A percentile compares a stretch with the other conserved stretches of the same genome.
These are phyloP conservation scores for Intellagama lesueurii DNA, from an alignment of 2,797 vertebrate genomes.

Conservation along the genomic window DNA sequence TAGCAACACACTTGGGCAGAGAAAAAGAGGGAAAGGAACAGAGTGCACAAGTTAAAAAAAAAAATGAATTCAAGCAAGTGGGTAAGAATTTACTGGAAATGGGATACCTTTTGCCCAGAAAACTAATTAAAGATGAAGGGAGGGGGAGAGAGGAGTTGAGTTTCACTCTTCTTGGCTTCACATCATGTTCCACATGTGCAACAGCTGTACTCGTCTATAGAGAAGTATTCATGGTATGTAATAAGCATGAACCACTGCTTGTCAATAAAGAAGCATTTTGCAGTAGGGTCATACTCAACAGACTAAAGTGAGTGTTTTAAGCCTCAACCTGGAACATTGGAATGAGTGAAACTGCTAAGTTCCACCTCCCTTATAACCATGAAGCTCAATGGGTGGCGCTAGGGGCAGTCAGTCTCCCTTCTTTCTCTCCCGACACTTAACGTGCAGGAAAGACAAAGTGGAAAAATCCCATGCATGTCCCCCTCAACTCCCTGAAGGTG, in stretches of 20 bases:
- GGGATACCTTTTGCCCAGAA: constrained; percentile 57
- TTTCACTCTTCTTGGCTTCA: background rate
- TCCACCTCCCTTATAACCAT: background rate
- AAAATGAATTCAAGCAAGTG: constrained; percentile 62
- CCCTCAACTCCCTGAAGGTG: too few species aligned
- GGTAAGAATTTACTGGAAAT: constrained; percentile 60
- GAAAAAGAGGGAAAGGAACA: constrained; percentile 36
- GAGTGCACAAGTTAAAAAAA: constrained; percentile 34
- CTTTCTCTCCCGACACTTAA: background rate
- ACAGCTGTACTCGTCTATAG: background rate
- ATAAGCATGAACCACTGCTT: background rate
- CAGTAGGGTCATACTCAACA: background rate
- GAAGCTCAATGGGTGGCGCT: background rate
- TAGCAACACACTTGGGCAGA: constrained; percentile 14
- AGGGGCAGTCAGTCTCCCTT: too few species aligned
- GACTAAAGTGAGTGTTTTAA: constrained; percentile 3
- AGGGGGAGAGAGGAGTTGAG: background rate
- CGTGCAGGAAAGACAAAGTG: too few species aligned
- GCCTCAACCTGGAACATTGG: background rate
- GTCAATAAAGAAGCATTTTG: background rate
- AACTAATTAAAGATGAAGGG: constrained; percentile 42
- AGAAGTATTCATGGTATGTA: fast-evolving
- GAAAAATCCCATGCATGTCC: too few species aligned
- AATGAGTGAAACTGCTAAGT: too few species aligned
- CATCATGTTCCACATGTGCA: background rate